A percentile compares a stretch with the other conserved stretches of the same genome.
These are phyloP conservation scores for Pyrgus malvae DNA, from an alignment of 2,888 invertebrate species.

Conservation along the genomic window DNA sequence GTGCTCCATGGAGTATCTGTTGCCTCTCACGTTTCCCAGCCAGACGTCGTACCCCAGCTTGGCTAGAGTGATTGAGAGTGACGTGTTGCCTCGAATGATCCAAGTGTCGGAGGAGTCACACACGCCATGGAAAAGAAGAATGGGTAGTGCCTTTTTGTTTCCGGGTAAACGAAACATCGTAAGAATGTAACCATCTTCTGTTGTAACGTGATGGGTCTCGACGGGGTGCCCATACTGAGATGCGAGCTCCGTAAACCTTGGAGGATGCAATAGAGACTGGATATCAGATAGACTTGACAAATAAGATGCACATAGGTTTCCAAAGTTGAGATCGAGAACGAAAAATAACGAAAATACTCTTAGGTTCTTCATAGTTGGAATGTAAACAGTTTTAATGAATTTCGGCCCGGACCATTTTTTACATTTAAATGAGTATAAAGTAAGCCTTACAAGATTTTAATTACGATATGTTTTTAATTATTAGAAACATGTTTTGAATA, in stretches of 20 bases:
- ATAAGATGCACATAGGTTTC: background rate
- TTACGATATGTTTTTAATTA: no score
- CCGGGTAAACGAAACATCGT: constrained; percentile 42
- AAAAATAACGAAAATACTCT: no score
- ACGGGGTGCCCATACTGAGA: constrained; percentile 29
- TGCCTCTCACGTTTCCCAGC: constrained; percentile 76
- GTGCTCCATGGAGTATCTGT: constrained; percentile 79
- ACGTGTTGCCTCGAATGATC: constrained; percentile 41
- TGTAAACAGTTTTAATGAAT: no score
- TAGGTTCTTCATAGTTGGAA: no score
- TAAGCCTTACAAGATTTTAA: no score
- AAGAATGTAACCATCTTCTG: constrained; percentile 48
- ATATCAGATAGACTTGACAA: background rate
- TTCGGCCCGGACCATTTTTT: no score
- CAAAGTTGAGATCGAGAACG: background rate
- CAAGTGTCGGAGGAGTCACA: constrained; percentile 42
- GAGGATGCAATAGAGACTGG: background rate
- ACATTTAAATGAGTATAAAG: no score
- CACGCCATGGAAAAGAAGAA: constrained; percentile 43
- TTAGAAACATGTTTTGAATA: no score
- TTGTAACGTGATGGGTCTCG: constrained; percentile 37
- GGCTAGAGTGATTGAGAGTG: constrained; percentile 40
- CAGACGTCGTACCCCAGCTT: constrained; percentile 50
- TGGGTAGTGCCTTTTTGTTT: constrained; percentile 31
- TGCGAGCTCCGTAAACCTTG: background rate